Evolutionary conservation across 2,888 invertebrate species (phyloP).

Genomic region (Panzeria rudis): DNA sequence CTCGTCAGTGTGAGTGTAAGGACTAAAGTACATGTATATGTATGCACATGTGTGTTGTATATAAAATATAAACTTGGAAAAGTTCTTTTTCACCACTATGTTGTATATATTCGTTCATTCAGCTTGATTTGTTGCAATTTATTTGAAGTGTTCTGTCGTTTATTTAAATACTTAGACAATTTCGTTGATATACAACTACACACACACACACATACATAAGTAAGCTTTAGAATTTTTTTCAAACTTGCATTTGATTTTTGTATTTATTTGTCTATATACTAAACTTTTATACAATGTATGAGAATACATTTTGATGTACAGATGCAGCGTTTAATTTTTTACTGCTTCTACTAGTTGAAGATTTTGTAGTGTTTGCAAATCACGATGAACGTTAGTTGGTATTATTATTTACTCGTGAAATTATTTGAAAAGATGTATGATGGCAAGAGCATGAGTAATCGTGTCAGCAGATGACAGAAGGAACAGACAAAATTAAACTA

Average conservation of each 20-base stretch:
- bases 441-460: background rate
- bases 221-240: background rate
- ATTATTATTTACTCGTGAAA: slow-evolving; percentile 53
- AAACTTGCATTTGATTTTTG: background rate
- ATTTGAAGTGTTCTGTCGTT: slow-evolving; percentile 68
- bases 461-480: background rate
- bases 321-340: slow-evolving; percentile 25
- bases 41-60: background rate
- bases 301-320: slow-evolving; percentile 20
- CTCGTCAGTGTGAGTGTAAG: background rate
- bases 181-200: slow-evolving; percentile 32
- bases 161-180: slow-evolving; percentile 69
- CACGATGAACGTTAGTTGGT: slow-evolving; percentile 37
- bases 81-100: background rate
- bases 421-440: slow-evolving; percentile 36
- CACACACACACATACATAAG: background rate
- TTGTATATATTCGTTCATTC: slow-evolving; percentile 47
- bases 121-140: slow-evolving; percentile 72
- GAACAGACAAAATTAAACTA: slow-evolving; percentile 5
- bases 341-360: background rate
- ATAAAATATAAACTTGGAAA: slow-evolving; percentile 30
- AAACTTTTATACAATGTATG: background rate
- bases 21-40: background rate
- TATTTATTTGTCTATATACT: slow-evolving; percentile 17
- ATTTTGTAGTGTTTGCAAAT: slow-evolving; percentile 50